Conservation (phyloP, 2,888 invertebrate genomes). For the Nebria salina region DNA sequence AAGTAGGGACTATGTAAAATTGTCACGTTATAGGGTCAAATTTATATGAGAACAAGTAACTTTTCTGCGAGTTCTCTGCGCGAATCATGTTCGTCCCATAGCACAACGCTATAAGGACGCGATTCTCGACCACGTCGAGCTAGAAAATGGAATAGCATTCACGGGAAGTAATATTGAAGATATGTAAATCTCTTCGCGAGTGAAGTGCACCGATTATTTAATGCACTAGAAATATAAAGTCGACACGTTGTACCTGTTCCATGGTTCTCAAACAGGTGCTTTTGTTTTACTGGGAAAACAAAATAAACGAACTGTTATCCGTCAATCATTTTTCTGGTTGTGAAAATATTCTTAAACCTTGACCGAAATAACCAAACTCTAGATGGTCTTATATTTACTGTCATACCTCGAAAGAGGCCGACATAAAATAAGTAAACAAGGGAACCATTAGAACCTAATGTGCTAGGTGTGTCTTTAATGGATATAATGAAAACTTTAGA, state of each 20-base stretch:
- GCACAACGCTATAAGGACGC: background rate
- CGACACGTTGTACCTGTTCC: slow-evolving; percentile 5
- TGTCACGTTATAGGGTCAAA: slow-evolving; percentile 60
- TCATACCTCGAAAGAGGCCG: background rate
- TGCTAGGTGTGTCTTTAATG: slow-evolving; percentile 31
- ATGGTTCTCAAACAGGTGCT: background rate
- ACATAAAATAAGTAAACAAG: slow-evolving; percentile 38
- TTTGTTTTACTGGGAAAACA: background rate
- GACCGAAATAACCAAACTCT: background rate
- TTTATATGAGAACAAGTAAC: slow-evolving; percentile 59
- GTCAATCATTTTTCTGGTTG: background rate
- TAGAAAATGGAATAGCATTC: slow-evolving; percentile 25
- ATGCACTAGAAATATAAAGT: slow-evolving; percentile 26
- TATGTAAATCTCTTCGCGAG: slow-evolving; percentile 26
- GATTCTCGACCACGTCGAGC: background rate
- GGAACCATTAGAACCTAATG: slow-evolving; percentile 35
- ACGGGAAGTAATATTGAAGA: slow-evolving; percentile 34
- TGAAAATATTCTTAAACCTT: slow-evolving; percentile 3
- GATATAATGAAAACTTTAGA: slow-evolving; percentile 10
- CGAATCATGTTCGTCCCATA: background rate
- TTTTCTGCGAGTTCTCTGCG: slow-evolving; percentile 29
- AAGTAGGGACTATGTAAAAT: slow-evolving; percentile 59
- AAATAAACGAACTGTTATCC: background rate
- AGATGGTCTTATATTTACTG: background rate
- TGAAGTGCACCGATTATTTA: slow-evolving; percentile 37